Evolutionary conservation across 1,140 invertebrate genomes (phyloP).

Genomic region (Venustaconcha ellipsiformis): DNA sequence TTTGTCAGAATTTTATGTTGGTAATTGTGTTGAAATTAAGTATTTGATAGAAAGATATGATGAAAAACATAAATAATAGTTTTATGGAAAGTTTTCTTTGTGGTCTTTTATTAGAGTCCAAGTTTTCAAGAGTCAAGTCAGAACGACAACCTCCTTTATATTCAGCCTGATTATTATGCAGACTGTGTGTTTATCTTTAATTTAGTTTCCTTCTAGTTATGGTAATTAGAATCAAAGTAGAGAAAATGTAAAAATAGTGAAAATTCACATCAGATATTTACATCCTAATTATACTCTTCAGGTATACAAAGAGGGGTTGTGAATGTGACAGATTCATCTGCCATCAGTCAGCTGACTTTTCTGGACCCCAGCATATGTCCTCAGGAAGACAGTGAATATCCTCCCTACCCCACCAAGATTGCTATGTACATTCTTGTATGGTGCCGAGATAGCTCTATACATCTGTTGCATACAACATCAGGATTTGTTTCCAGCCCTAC

Average conservation of each 20-base stretch:
- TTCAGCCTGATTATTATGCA: background rate
- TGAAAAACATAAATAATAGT: too few relatives aligned
- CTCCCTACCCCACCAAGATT: slow-evolving; percentile 47
- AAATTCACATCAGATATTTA: too few relatives aligned
- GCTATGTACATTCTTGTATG: slow-evolving; percentile 49
- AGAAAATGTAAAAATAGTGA: too few relatives aligned
- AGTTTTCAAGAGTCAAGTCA: too few relatives aligned
- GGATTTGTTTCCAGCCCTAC: slow-evolving; percentile 37
- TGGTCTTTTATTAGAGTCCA: too few relatives aligned
- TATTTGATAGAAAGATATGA: too few relatives aligned
- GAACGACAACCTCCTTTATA: too few relatives aligned
- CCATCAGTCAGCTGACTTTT: slow-evolving; percentile 49
- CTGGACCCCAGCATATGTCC: slow-evolving; percentile 58
- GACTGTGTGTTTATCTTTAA: background rate
- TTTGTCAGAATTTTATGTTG: too few relatives aligned
- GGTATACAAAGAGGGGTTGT: slow-evolving; percentile 52
- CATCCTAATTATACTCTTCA: slow-evolving; percentile 13
- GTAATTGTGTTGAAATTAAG: too few relatives aligned
- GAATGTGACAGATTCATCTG: slow-evolving; percentile 34
- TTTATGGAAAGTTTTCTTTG: too few relatives aligned
- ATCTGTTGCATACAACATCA: slow-evolving; percentile 35
- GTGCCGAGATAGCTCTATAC: slow-evolving; percentile 47
- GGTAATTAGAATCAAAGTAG: too few relatives aligned
- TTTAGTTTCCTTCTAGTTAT: background rate
- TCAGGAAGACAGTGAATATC: slow-evolving; percentile 38